Evolutionary conservation across 2,113 vertebrate genomes (phyloP).

Genomic region (Oreochromis niloticus): DNA sequence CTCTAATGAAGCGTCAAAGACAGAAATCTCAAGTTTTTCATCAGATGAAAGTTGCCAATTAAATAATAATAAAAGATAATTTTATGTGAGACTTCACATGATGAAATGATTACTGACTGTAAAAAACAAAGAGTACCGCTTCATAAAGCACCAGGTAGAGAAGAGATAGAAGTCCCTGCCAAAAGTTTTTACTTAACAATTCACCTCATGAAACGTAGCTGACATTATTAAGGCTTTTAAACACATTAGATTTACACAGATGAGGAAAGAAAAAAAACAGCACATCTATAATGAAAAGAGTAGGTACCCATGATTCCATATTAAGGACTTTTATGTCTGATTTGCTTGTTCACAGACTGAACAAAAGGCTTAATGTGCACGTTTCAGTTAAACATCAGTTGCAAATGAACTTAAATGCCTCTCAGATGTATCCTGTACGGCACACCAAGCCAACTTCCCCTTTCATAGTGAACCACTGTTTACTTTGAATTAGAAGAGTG

Average conservation of each 20-base stretch:
- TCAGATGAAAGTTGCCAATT: not conserved
- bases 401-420: not conserved
- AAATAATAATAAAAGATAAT: not conserved
- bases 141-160: not conserved
- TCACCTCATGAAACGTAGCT: not conserved
- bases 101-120: not conserved
- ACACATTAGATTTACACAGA: not conserved
- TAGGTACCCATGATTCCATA: not conserved
- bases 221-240: not conserved
- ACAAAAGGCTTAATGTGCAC: not conserved
- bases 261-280: no score
- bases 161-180: not conserved
- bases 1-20: not conserved
- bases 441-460: not conserved
- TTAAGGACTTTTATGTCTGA: not conserved
- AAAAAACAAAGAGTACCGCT: not conserved
- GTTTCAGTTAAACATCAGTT: not conserved
- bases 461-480: not conserved
- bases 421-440: not conserved
- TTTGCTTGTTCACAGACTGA: not conserved
- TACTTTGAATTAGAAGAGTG: not conserved
- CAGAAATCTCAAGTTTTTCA: not conserved
- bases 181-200: not conserved
- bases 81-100: not conserved
- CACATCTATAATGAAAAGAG: not conserved